These are phyloP conservation scores for Ctenicera cuprea DNA, from an alignment of 2,888 invertebrate genomes.

Conservation along the genomic window DNA sequence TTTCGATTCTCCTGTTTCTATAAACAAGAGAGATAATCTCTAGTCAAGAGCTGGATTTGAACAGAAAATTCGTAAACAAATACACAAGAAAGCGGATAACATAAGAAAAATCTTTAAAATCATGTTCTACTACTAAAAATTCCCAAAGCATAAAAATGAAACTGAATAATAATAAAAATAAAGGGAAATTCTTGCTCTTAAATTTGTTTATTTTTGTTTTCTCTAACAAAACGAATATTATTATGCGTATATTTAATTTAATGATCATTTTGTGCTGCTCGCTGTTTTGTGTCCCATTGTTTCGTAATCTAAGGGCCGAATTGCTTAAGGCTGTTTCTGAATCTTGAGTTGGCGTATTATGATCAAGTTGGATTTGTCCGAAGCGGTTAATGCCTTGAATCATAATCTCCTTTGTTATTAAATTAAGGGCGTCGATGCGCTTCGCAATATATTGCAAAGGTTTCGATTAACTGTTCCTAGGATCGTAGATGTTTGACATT, in stretches of 20 bases:
- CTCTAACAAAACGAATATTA: too few species aligned
- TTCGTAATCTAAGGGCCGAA: slow-evolving; percentile 13
- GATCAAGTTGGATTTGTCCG: slow-evolving; percentile 27
- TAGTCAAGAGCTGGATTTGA: neutral
- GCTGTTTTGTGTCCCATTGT: slow-evolving; percentile 2
- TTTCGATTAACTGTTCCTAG: neutral
- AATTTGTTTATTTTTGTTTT: too few species aligned
- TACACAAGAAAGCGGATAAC: neutral
- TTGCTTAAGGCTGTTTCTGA: slow-evolving; percentile 8
- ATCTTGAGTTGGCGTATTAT: slow-evolving; percentile 22
- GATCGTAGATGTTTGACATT: slow-evolving; percentile 2
- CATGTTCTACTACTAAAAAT: neutral
- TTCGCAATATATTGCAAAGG: slow-evolving; percentile 12
- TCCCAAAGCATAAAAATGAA: too few species aligned
- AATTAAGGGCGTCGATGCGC: slow-evolving; percentile 29
- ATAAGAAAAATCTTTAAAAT: neutral
- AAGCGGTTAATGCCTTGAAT: slow-evolving; percentile 22
- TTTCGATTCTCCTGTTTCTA: slow-evolving; percentile 4
- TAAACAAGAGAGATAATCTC: slow-evolving; percentile 7
- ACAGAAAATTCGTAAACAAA: slow-evolving; percentile 4
- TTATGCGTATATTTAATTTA: too few species aligned
- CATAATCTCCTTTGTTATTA: slow-evolving; percentile 31
- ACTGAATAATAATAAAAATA: too few species aligned
- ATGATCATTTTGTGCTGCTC: too few species aligned
- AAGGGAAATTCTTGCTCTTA: too few species aligned